Evolutionary conservation across 92 coral and sea anemone species (phyloP).

Genomic region (Blastomussa wellsi): DNA sequence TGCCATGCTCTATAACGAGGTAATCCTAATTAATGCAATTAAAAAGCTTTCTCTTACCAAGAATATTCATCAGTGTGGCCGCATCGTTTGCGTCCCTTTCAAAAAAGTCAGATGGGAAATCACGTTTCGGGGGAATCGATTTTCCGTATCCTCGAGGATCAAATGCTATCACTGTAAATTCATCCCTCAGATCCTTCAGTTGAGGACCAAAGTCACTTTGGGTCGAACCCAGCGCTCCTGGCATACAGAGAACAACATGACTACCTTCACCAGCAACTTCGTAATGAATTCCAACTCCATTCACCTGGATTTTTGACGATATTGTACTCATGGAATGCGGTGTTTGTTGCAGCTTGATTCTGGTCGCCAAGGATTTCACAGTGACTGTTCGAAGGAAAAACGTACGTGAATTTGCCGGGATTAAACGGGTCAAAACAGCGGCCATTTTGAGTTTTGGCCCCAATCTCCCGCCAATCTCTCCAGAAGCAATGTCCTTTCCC

Average conservation of each 20-base stretch:
- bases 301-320: conserved; percentile 76
- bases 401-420: not conserved
- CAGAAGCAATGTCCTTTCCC: conserved; percentile 11
- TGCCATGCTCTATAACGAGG: too few species aligned
- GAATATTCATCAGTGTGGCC: conserved; percentile 76
- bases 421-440: not conserved
- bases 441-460: conserved; percentile 22
- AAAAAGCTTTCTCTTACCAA: conserved; percentile 61
- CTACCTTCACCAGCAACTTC: conserved; percentile 73
- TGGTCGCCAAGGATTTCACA: not conserved
- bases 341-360: not conserved
- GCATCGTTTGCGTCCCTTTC: conserved; percentile 93
- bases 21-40: not conserved
- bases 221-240: conserved; percentile 94
- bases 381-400: not conserved
- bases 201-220: conserved; percentile 98
- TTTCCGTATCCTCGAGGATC: conserved; percentile 99
- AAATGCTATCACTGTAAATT: conserved; percentile 85
- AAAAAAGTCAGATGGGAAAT: conserved; percentile 89
- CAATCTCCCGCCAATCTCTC: not conserved
- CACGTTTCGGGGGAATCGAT: conserved; percentile 93
- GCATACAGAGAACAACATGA: conserved; percentile 82
- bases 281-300: conserved; percentile 83
- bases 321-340: conserved; percentile 15
- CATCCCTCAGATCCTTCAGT: conserved; percentile 68